Evolutionary conservation across 2,797 vertebrate genomes (phyloP).

Genomic region (Apogon talboti): DNA sequence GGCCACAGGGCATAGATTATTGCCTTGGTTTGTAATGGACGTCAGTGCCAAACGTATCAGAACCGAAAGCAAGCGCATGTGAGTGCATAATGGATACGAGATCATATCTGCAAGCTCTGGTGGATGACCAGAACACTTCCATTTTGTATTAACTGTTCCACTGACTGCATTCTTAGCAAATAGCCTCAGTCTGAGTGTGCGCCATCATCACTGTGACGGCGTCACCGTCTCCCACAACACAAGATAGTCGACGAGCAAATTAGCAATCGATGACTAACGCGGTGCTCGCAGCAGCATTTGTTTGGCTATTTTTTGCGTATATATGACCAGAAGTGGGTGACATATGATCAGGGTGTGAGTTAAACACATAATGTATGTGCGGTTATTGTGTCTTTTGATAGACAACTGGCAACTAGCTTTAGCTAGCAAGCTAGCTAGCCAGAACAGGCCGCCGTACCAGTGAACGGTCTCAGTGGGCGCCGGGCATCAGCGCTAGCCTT

Average conservation of each 20-base stretch:
- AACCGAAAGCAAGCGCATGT: neutral
- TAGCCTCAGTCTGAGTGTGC: conserved; percentile 74
- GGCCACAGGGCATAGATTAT: conserved; percentile 73
- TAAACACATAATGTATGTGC: conserved; percentile 49
- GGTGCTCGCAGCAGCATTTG: conserved; percentile 32
- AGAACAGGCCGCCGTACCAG: conserved; percentile 78
- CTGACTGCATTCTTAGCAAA: conserved; percentile 63
- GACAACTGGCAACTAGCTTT: conserved; percentile 76
- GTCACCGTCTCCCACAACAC: conserved; percentile 79
- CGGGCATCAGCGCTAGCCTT: conserved; percentile 64
- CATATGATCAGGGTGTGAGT: conserved; percentile 38
- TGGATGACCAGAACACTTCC: neutral
- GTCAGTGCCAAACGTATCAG: conserved; percentile 24
- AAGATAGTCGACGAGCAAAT: conserved; percentile 75
- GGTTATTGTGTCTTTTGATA: conserved; percentile 77
- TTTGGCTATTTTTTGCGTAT: conserved; percentile 20
- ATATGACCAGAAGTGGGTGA: conserved; percentile 30
- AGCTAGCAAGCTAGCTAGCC: conserved; percentile 74
- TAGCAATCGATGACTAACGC: conserved; percentile 62
- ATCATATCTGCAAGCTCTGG: neutral
- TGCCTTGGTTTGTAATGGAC: conserved; percentile 68
- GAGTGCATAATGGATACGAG: neutral
- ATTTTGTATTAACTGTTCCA: conserved; percentile 33
- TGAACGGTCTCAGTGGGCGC: conserved; percentile 71
- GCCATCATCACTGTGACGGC: conserved; percentile 82